Percentiles rank a stretch among this genome's conserved stretches.
phyloP scores from a whole-genome alignment of 2,113 vertebrate genomes.

The Tetrao urogallus region DNA sequence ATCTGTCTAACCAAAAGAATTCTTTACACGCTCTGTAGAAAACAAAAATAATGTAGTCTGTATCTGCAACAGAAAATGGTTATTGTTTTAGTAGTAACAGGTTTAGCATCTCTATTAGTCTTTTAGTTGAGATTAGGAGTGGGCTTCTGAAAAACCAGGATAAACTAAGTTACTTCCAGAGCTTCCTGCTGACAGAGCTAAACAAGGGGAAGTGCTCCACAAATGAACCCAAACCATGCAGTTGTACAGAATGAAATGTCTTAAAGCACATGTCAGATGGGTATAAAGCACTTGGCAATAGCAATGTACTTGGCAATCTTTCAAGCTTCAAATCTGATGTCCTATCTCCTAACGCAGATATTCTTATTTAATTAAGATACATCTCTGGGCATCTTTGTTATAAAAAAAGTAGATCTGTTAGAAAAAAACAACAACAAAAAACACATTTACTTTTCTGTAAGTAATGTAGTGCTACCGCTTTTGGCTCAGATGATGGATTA shows the following conservation, averaged over 20 bases:
- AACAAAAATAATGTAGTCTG: not conserved
- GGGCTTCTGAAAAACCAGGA: not conserved
- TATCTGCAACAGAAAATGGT: not conserved
- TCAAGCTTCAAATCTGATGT: not conserved
- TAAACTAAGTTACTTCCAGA: not conserved
- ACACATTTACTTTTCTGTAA: not conserved
- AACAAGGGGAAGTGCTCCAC: not conserved
- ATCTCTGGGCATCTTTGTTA: not conserved
- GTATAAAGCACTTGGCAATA: not conserved
- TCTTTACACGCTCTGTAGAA: not conserved
- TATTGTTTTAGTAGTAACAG: not conserved
- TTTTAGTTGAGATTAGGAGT: not conserved
- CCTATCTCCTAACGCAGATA: not conserved
- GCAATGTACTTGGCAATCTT: not conserved
- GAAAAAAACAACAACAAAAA: rapidly evolving
- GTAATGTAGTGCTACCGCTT: not conserved
- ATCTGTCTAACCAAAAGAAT: not conserved
- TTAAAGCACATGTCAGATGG: not conserved
- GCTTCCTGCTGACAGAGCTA: not conserved
- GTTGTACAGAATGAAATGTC: not conserved
- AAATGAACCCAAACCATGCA: not conserved
- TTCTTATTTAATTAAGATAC: not conserved
- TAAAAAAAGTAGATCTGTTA: not conserved
- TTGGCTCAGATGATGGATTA: not conserved
- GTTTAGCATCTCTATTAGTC: not conserved